A percentile compares a stretch with the other conserved stretches of the same genome.
These are phyloP conservation scores for Trichopria drosophilae DNA, from an alignment of 2,888 invertebrate genomes.

Conservation along the genomic window DNA sequence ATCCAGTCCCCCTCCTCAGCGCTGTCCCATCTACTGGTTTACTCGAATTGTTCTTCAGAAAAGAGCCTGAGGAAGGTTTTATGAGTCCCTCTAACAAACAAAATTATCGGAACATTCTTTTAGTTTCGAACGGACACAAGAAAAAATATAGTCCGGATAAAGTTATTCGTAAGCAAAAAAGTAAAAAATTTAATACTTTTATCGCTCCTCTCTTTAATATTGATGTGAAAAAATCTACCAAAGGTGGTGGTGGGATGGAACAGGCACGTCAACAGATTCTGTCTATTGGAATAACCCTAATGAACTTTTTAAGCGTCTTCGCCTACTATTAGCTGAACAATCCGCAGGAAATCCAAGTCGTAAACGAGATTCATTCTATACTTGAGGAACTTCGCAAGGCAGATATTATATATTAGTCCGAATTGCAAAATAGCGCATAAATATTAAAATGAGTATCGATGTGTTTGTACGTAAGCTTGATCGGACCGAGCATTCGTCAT, in stretches of 20 bases:
- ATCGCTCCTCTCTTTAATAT: constrained; percentile 6
- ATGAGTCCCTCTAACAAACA: constrained; percentile 14
- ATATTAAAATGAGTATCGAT: constrained; percentile 16
- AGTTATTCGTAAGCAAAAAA: constrained; percentile 8
- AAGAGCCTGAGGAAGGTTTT: constrained; percentile 12
- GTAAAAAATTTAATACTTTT: constrained; percentile 17
- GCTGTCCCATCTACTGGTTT: too few relatives aligned
- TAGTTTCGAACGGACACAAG: constrained; percentile 18
- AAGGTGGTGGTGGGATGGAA: constrained; percentile 9
- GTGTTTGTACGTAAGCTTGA: constrained; percentile 4
- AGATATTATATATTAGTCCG: not conserved
- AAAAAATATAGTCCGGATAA: constrained; percentile 19
- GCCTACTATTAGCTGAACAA: constrained; percentile 20
- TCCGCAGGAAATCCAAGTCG: constrained; percentile 21
- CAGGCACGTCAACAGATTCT: constrained; percentile 21
- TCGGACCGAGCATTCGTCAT: not conserved
- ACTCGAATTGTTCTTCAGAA: constrained; percentile 25
- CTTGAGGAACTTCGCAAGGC: constrained; percentile 22
- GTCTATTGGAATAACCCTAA: constrained; percentile 26
- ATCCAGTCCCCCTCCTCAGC: too few relatives aligned
- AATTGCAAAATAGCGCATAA: constrained; percentile 8
- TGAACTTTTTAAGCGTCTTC: constrained; percentile 25
- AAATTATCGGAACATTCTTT: constrained; percentile 21
- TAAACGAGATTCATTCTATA: too few relatives aligned
- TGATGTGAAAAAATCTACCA: constrained; percentile 3